Conservation (phyloP, 2,888 invertebrate genomes). For the Caenorhabditis afra region DNA sequence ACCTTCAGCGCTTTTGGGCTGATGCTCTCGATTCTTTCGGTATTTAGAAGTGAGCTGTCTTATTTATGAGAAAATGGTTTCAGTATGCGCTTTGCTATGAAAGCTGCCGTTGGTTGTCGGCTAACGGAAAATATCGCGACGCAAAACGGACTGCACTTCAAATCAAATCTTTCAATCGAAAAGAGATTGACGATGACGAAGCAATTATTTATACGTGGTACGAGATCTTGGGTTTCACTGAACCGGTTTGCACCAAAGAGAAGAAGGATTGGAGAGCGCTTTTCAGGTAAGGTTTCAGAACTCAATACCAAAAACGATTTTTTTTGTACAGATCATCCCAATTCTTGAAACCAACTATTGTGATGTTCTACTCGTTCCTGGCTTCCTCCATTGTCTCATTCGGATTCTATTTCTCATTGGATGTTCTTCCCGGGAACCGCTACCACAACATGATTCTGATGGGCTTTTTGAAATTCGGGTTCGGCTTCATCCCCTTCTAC, state of each 20-base stretch:
- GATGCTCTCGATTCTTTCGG: slow-evolving; percentile 54
- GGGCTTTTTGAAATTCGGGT: slow-evolving; percentile 63
- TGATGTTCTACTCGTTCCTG: slow-evolving; percentile 75
- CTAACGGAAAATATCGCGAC: slow-evolving; percentile 44
- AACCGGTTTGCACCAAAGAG: slow-evolving; percentile 33
- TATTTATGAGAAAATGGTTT: slow-evolving; percentile 11
- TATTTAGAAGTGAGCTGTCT: slow-evolving; percentile 14
- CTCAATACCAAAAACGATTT: not conserved
- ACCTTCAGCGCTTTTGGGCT: slow-evolving; percentile 52
- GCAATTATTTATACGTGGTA: slow-evolving; percentile 43
- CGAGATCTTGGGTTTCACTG: slow-evolving; percentile 60
- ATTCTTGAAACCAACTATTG: slow-evolving; percentile 65
- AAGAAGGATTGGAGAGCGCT: slow-evolving; percentile 32
- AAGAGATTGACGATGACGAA: slow-evolving; percentile 22
- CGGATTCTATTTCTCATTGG: slow-evolving; percentile 74
- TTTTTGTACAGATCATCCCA: slow-evolving; percentile 22
- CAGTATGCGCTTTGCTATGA: slow-evolving; percentile 68
- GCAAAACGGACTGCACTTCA: slow-evolving; percentile 46
- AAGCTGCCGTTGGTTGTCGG: slow-evolving; percentile 75
- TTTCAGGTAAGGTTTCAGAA: slow-evolving; percentile 31
- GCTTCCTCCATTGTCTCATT: slow-evolving; percentile 72
- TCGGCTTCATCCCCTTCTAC: slow-evolving; percentile 76
- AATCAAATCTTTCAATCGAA: slow-evolving; percentile 24
- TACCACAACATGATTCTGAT: slow-evolving; percentile 69
- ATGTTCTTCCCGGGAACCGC: slow-evolving; percentile 77